phyloP scores from a whole-genome alignment of 2,797 vertebrate species.

The Delichon dasypus region DNA sequence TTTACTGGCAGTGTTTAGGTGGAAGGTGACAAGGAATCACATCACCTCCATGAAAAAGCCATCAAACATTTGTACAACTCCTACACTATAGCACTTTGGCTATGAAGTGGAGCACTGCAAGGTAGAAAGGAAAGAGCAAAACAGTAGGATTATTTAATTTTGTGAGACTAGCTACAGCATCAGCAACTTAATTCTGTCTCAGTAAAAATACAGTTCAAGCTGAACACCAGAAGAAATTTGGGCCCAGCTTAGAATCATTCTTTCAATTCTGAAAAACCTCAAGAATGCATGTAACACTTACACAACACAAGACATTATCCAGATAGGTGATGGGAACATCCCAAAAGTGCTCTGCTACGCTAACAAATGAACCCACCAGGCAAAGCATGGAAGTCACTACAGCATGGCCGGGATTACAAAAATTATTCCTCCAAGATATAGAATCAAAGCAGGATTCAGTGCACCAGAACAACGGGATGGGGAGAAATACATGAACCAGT shows the following conservation, averaged over 20 bases:
- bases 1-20: not conserved
- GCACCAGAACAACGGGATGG: fast-evolving
- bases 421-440: not conserved
- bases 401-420: not conserved
- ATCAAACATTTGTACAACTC: not conserved
- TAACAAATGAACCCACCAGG: not conserved
- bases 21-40: not conserved
- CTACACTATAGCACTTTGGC: not conserved
- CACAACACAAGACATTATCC: fast-evolving
- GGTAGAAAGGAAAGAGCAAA: not conserved
- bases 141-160: not conserved
- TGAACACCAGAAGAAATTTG: not conserved
- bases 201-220: not conserved
- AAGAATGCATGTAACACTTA: not conserved
- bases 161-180: not conserved
- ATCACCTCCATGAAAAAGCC: not conserved
- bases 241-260: not conserved
- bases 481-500: not conserved
- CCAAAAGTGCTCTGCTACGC: not conserved
- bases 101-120: not conserved
- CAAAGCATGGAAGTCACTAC: not conserved
- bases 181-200: not conserved
- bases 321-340: not conserved
- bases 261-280: not conserved
- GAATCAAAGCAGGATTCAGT: not conserved